phyloP scores from a whole-genome alignment of 2,113 vertebrate genomes.

The Cygnus atratus region DNA sequence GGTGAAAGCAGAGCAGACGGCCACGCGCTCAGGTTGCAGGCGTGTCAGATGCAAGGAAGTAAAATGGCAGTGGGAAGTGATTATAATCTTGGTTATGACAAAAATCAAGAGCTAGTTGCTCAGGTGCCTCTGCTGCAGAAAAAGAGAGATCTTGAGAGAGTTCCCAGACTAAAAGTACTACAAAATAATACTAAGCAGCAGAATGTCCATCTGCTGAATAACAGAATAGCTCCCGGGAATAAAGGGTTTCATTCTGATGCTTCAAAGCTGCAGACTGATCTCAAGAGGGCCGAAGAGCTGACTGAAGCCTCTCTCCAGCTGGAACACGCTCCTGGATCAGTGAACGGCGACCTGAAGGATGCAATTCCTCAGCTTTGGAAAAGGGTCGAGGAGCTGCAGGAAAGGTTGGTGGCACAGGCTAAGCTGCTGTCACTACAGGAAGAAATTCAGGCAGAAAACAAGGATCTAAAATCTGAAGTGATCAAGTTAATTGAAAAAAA shows the following conservation, averaged over 20 bases:
- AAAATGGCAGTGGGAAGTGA: conserved; percentile 28
- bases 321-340: conserved; percentile 12
- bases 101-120: conserved; percentile 50
- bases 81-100: conserved; percentile 35
- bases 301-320: conserved; percentile 35
- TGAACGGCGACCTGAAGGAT: conserved; percentile 67
- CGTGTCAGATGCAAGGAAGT: conserved; percentile 1
- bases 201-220: conserved; percentile 42
- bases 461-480: conserved; percentile 63
- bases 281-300: conserved; percentile 61
- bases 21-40: not conserved
- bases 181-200: conserved; percentile 9
- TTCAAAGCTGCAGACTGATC: conserved; percentile 66
- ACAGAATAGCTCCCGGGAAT: not conserved
- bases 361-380: conserved; percentile 75
- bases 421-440: conserved; percentile 52
- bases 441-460: conserved; percentile 68
- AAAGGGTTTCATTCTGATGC: conserved; percentile 38
- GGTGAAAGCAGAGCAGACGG: conserved; percentile 22
- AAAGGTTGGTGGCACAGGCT: conserved; percentile 28
- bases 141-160: conserved; percentile 5
- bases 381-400: conserved; percentile 68
- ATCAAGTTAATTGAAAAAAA: conserved; percentile 52
- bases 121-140: conserved; percentile 41
- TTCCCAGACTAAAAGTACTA: not conserved